Conservation (phyloP, 2,113 vertebrate genomes). For the Gracilinanus agilis region DNA sequence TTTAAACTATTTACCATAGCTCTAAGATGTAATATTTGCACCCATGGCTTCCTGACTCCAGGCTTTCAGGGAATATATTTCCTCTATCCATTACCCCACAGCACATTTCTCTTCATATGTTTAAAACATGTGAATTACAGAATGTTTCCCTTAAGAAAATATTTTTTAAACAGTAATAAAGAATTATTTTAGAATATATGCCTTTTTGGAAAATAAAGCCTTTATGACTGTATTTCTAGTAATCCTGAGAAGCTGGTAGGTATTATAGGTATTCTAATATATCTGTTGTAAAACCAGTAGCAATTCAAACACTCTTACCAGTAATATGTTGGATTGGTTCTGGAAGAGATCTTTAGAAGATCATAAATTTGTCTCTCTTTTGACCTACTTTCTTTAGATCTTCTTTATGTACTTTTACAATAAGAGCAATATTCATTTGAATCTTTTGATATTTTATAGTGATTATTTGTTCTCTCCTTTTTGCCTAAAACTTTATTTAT, state of each 20-base stretch:
- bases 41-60: neutral
- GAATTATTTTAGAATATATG: neutral
- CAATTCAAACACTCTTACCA: constrained; percentile 8
- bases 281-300: neutral
- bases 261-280: neutral
- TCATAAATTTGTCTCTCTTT: neutral
- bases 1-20: neutral
- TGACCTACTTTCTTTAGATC: neutral
- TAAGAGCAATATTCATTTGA: constrained; percentile 23
- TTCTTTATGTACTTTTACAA: neutral
- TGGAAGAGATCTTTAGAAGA: constrained; percentile 37
- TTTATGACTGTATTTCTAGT: neutral
- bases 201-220: too few relatives aligned
- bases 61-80: neutral
- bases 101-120: neutral
- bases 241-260: neutral
- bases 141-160: neutral
- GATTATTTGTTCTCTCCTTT: constrained; percentile 7
- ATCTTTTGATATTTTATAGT: neutral
- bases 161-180: neutral
- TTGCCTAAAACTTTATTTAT: constrained; percentile 1
- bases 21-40: neutral
- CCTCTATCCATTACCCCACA: neutral
- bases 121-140: neutral
- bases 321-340: neutral